Conservation (phyloP, 2,113 vertebrate species). For the Cynocephalus volans region DNA sequence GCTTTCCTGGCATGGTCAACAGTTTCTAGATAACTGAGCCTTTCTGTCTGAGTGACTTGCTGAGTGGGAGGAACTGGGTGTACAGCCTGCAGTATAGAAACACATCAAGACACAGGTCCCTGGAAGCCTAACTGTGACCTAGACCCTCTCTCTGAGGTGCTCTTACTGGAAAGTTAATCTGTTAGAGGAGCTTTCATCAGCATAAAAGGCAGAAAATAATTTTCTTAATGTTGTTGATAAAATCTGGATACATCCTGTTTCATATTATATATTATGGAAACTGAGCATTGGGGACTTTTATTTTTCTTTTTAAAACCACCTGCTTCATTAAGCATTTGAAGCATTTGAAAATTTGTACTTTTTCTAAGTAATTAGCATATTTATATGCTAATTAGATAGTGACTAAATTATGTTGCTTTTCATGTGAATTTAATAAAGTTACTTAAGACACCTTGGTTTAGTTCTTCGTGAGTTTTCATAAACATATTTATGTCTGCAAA, state of each 20-base stretch:
- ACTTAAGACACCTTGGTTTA: not conserved
- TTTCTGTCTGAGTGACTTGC: not conserved
- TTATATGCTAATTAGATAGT: not conserved
- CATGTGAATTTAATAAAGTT: slow-evolving; percentile 16
- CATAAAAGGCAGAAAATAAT: slow-evolving; percentile 59
- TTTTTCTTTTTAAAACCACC: not conserved
- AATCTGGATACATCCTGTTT: not conserved
- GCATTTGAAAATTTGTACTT: not conserved
- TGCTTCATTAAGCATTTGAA: not conserved
- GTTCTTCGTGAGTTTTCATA: not conserved
- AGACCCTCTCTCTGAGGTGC: not conserved
- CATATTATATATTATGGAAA: slow-evolving; percentile 2
- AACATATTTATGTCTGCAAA: not conserved
- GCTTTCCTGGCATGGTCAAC: not conserved
- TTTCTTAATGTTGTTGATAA: slow-evolving; percentile 62
- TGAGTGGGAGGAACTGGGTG: not conserved
- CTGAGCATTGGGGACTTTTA: not conserved
- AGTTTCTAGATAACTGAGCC: not conserved
- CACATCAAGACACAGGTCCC: not conserved
- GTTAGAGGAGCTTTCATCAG: slow-evolving; percentile 24
- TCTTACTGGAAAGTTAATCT: slow-evolving; percentile 12
- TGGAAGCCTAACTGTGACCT: not conserved
- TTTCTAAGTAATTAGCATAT: not conserved
- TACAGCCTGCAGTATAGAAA: not conserved
- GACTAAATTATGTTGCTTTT: not conserved